Evolutionary conservation across 2,888 invertebrate genomes (phyloP).

Genomic region (Eustalomyia histrio): DNA sequence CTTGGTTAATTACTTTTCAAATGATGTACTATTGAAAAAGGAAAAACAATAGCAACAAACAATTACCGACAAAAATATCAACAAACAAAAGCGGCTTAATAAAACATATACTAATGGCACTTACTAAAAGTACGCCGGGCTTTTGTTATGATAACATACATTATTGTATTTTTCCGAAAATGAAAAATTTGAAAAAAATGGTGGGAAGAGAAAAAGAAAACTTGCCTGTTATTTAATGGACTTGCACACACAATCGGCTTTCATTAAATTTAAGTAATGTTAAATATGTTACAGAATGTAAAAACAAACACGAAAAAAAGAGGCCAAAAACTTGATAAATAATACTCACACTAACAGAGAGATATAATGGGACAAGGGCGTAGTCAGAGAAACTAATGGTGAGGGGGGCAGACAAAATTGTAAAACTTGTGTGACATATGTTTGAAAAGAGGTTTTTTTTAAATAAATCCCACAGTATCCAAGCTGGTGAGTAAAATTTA

Average conservation of each 20-base stretch:
- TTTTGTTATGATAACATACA: conserved; percentile 45
- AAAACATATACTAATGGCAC: conserved; percentile 5
- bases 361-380: conserved; percentile 8
- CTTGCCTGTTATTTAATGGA: conserved; percentile 62
- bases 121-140: conserved; percentile 6
- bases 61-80: conserved; percentile 17
- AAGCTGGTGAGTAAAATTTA: no score
- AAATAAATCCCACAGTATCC: no score
- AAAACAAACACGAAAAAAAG: conserved; percentile 40
- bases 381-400: not conserved
- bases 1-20: conserved; percentile 35
- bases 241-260: conserved; percentile 49
- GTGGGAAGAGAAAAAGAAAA: conserved; percentile 56
- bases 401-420: no score
- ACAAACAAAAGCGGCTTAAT: conserved; percentile 36
- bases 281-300: conserved; percentile 66
- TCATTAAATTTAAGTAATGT: conserved; percentile 58
- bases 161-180: conserved; percentile 3
- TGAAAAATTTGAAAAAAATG: conserved; percentile 22
- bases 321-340: conserved; percentile 25
- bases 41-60: conserved; percentile 16
- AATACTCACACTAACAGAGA: conserved; percentile 11
- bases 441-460: no score
- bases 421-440: no score
- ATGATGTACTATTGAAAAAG: conserved; percentile 7